A percentile compares a stretch with the other conserved stretches of the same genome.
These are phyloP conservation scores for Sinocyclocheilus grahami DNA, from an alignment of 2,113 vertebrate species.

Conservation along the genomic window DNA sequence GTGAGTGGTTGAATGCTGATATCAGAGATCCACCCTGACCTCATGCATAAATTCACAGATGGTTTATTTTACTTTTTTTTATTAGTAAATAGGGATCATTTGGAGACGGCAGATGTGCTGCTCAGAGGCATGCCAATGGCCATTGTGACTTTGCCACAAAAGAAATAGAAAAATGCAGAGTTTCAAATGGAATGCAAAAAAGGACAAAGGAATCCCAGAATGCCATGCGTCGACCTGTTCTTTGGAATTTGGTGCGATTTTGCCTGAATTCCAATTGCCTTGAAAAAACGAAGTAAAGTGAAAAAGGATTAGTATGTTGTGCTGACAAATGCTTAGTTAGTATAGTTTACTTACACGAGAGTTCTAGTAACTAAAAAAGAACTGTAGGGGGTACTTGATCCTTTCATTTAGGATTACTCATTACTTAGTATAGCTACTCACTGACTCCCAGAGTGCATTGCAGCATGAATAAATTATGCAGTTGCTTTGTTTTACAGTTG, in stretches of 20 bases:
- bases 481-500: no score
- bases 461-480: no score
- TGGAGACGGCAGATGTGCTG: neutral
- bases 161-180: neutral
- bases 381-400: no score
- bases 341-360: no score
- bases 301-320: no score
- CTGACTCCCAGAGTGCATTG: no score
- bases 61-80: neutral
- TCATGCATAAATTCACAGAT: neutral
- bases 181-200: conserved; percentile 9
- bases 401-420: no score
- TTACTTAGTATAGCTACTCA: no score
- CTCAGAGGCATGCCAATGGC: neutral
- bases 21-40: neutral
- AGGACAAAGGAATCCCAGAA: conserved; percentile 7
- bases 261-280: neutral
- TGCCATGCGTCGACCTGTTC: no score
- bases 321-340: no score
- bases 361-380: no score
- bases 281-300: no score
- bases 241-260: neutral
- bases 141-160: conserved; percentile 17
- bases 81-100: neutral
- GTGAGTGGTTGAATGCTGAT: neutral